Conservation (phyloP, 1,140 invertebrate genomes). For the Euglossa dilemma region DNA sequence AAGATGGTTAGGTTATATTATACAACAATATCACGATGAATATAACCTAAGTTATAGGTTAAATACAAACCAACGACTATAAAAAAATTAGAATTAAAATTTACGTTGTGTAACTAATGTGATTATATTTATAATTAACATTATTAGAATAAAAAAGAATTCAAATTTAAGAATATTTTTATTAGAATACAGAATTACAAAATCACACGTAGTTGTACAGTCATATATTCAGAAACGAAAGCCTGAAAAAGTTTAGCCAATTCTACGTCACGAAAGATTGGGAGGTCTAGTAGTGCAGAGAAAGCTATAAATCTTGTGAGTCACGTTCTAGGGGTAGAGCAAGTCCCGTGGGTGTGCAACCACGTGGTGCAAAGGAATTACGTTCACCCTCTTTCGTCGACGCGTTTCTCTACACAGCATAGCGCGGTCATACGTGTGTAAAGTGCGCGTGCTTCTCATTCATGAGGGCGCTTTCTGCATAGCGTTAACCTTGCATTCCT, state of each 20-base stretch:
- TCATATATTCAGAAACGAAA: neutral
- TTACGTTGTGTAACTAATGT: too few species aligned
- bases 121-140: too few species aligned
- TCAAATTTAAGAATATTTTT: too few species aligned
- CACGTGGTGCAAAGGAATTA: constrained; percentile 79
- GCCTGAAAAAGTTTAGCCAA: too few species aligned
- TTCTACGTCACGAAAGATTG: constrained; percentile 17
- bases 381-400: constrained; percentile 58
- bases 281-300: constrained; percentile 9
- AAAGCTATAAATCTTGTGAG: constrained; percentile 79
- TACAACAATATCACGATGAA: too few species aligned
- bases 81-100: too few species aligned
- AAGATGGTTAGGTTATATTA: too few species aligned
- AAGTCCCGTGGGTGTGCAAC: constrained; percentile 68
- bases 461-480: constrained; percentile 46
- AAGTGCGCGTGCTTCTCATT: constrained; percentile 62
- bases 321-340: constrained; percentile 66
- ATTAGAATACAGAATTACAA: too few species aligned
- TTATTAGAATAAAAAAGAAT: too few species aligned
- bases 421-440: constrained; percentile 48
- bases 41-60: too few species aligned
- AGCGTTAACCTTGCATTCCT: neutral
- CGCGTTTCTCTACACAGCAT: constrained; percentile 18
- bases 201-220: too few species aligned
- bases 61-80: too few species aligned